Evolutionary conservation across 2,113 vertebrate genomes (phyloP), one percentile per base, ranked within the genome.

Genomic region (Gallinago paraguaiae): DNA sequence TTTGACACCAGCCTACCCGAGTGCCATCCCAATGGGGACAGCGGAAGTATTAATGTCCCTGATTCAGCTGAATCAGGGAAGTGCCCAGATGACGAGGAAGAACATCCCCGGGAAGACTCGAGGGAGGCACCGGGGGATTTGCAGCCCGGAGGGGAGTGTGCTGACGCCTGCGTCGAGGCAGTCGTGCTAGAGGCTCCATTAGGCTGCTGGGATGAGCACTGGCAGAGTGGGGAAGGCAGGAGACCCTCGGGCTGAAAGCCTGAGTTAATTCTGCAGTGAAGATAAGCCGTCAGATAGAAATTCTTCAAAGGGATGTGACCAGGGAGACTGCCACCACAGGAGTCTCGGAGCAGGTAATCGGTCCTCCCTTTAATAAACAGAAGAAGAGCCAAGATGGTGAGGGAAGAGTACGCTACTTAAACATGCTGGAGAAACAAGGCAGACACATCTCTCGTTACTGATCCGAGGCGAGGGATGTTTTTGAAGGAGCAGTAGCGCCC

Each of bases 61-160:
- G 0, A 0, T 64, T 56, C 37, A 72, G 70, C 71, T 85, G 93
- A 50, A 74, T 67, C 28, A 13, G 61, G 76, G 54, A 77, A 80
- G 54, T 5, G 33, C 76, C 39, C 31, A 3, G 50, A 46, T 81
- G 64, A 31, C 57, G 65, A 82, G 59, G 61, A 72, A 27, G 68
- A 90, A 33, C 51, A 37, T 56, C 54, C 8, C 57, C 1, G 6
- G 75, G 41, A 67, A 60, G 48, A 13, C 35, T 51, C 0, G 8
- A 18, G 60, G 37, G 59, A 85, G 30, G 69, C 33, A 37, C 16
- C 1, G 2, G 46, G 45, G 53, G 33, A 24, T 45, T 35, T 54
- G 45, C 65, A 1, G 3, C 53, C 4, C 0, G 0, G 54, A 35
- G 39, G 0, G 1, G 37, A 28, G 16, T 4, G 5, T 6, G 39